phyloP scores from a whole-genome alignment of 92 coral and sea anemone species.

The Phenganax stokvisi region DNA sequence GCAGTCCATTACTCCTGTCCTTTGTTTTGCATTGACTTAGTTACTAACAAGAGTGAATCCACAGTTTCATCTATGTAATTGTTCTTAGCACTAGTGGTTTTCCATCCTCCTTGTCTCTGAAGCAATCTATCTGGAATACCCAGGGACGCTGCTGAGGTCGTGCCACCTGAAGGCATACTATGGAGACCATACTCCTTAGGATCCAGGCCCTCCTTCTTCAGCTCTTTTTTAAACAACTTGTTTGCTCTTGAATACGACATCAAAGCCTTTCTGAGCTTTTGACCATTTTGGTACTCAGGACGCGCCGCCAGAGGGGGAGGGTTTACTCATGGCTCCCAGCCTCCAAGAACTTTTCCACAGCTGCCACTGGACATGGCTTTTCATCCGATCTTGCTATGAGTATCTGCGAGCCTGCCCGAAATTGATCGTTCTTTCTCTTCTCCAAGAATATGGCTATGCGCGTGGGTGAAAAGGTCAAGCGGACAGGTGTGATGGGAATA shows the following conservation, averaged over 20 bases:
- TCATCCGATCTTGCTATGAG: constrained; percentile 37
- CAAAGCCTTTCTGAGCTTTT: constrained; percentile 28
- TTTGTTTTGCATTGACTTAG: constrained; percentile 31
- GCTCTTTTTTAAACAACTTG: constrained; percentile 39
- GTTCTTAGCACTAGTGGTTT: constrained; percentile 40
- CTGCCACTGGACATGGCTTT: constrained; percentile 42
- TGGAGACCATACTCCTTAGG: constrained; percentile 43
- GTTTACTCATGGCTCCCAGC: constrained; percentile 10
- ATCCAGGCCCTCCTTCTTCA: constrained; percentile 40
- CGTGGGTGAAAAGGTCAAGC: constrained; percentile 29
- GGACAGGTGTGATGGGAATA: constrained; percentile 21
- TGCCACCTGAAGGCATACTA: constrained; percentile 51
- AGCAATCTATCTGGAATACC: constrained; percentile 46
- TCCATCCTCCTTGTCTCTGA: constrained; percentile 56
- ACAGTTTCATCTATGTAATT: constrained; percentile 41
- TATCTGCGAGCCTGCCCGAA: constrained; percentile 42
- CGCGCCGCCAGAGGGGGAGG: constrained; percentile 17
- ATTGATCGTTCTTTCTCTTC: constrained; percentile 51
- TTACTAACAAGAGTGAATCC: constrained; percentile 42
- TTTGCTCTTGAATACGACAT: constrained; percentile 47
- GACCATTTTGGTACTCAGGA: constrained; percentile 44
- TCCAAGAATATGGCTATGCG: constrained; percentile 45
- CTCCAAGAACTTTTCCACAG: constrained; percentile 46
- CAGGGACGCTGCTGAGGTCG: constrained; percentile 43
- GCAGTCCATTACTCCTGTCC: background rate